Conservation (phyloP, 2,797 vertebrate species). For the Momotus momota region DNA sequence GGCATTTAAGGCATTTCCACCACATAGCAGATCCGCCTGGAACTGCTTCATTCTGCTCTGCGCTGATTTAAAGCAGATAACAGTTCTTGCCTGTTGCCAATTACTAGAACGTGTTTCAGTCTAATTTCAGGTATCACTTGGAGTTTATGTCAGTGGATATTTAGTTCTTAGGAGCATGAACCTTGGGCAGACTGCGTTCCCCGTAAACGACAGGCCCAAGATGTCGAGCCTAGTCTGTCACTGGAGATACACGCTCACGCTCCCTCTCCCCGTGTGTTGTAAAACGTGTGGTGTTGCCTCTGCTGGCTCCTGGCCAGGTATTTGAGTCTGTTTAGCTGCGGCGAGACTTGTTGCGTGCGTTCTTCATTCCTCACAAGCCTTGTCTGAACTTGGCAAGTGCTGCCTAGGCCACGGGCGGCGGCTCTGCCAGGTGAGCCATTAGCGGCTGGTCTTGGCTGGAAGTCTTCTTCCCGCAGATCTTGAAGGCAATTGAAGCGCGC, state of each 20-base stretch:
- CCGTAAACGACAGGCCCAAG: not conserved
- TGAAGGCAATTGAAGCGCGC: not conserved
- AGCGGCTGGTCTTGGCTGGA: not conserved
- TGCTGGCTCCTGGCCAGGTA: not conserved
- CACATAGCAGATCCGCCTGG: not conserved
- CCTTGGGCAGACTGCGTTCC: not conserved
- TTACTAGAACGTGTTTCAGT: not conserved
- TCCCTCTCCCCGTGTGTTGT: not conserved
- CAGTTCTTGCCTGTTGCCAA: not conserved
- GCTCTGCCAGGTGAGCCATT: constrained; percentile 40
- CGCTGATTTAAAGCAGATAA: not conserved
- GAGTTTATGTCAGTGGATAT: not conserved
- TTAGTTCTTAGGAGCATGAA: not conserved
- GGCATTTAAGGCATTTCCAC: constrained; percentile 21
- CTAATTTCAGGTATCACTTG: not conserved
- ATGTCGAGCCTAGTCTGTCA: not conserved
- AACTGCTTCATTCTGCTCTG: constrained; percentile 15
- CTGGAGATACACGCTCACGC: fast-evolving
- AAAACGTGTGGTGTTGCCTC: not conserved
- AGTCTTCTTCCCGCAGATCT: not conserved
- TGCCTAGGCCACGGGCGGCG: not conserved
- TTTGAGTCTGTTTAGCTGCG: not conserved
- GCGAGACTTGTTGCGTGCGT: constrained; percentile 31
- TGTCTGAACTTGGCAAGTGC: constrained; percentile 22
- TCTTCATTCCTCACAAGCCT: constrained; percentile 23